Conservation (phyloP, 2,797 vertebrate species). For the Pithecia hirsuta region DNA sequence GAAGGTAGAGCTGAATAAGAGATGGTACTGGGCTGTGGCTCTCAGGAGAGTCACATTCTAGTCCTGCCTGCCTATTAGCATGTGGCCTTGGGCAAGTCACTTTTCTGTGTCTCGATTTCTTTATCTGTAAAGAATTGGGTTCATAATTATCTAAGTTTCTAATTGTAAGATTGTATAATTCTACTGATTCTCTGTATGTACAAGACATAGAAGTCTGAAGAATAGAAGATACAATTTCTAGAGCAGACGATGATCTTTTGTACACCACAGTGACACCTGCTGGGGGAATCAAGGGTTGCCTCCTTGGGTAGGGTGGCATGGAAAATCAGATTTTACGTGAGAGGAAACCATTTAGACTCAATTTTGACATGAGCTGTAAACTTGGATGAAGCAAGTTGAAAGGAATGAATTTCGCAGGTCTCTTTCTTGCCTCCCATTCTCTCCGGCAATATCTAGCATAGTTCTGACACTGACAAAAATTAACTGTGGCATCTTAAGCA, state of each 20-base stretch:
- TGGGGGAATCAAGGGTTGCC: not conserved
- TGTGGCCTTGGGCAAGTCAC: not conserved
- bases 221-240: not conserved
- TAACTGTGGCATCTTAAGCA: conserved; percentile 22
- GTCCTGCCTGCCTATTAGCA: not conserved
- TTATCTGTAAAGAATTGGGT: not conserved
- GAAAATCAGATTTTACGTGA: not conserved
- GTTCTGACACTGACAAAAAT: conserved; percentile 40
- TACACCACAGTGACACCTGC: conserved; percentile 45
- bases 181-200: not conserved
- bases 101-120: not conserved
- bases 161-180: not conserved
- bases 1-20: not conserved
- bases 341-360: not conserved
- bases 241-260: not conserved
- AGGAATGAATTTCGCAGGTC: not conserved
- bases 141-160: not conserved
- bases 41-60: not conserved
- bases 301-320: not conserved
- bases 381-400: not conserved
- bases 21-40: rapidly evolving
- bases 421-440: not conserved
- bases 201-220: not conserved
- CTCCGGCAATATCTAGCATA: not conserved
- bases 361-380: not conserved